phyloP scores from a whole-genome alignment of 2,888 invertebrate genomes.

The Caenorhabditis angaria region DNA sequence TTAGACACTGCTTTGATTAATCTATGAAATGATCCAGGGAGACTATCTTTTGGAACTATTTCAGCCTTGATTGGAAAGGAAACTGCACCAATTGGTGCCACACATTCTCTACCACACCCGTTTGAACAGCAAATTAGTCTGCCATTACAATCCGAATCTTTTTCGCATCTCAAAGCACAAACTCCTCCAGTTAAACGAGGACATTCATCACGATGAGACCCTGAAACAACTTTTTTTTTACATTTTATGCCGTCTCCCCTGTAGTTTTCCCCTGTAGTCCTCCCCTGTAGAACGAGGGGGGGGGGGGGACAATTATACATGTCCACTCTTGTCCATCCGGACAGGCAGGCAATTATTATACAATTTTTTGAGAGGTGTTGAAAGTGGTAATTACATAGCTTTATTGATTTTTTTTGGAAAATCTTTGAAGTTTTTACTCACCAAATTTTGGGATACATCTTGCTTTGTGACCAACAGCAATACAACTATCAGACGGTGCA shows the following conservation, averaged over 20 bases:
- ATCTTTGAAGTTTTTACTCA: slow-evolving; percentile 22
- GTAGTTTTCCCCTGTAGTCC: too few relatives aligned
- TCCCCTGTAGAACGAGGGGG: neutral
- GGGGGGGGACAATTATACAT: neutral
- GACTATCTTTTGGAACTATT: slow-evolving; percentile 5
- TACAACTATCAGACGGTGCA: slow-evolving; percentile 53
- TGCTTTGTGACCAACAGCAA: slow-evolving; percentile 45
- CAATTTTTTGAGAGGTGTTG: neutral
- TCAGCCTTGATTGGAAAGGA: slow-evolving; percentile 47
- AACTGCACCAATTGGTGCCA: slow-evolving; percentile 46
- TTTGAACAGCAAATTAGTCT: slow-evolving; percentile 64
- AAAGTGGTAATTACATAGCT: neutral
- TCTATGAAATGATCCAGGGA: slow-evolving; percentile 42
- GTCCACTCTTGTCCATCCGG: slow-evolving; percentile 1
- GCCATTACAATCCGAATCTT: slow-evolving; percentile 60
- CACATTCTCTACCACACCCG: slow-evolving; percentile 68
- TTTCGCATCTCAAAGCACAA: slow-evolving; percentile 61
- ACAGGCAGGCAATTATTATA: neutral
- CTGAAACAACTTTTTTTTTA: slow-evolving; percentile 12
- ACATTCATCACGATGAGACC: slow-evolving; percentile 49
- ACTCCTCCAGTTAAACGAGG: slow-evolving; percentile 62
- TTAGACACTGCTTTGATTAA: slow-evolving; percentile 42
- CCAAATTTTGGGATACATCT: slow-evolving; percentile 57
- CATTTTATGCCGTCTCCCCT: too few relatives aligned
- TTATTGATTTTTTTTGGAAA: neutral